Conservation (phyloP, 2,797 vertebrate genomes). For the Hemitrygon akajei region DNA sequence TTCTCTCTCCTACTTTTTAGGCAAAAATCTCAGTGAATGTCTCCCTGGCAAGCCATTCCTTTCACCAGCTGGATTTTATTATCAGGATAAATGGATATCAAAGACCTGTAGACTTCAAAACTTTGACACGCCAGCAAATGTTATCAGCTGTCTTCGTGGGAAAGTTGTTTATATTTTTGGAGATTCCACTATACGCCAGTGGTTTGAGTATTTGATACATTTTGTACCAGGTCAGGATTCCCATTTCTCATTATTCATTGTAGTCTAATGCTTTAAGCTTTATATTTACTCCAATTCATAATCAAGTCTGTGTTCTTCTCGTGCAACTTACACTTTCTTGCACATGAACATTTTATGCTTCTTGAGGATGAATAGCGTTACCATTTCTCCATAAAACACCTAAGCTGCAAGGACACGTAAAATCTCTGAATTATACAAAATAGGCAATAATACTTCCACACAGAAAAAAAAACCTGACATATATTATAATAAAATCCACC, state of each 20-base stretch:
- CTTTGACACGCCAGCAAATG: slow-evolving; percentile 41
- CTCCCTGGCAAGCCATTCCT: not conserved
- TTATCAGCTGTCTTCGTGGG: slow-evolving; percentile 43
- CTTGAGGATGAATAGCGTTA: no score
- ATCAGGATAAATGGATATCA: slow-evolving; percentile 46
- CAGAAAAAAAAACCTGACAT: no score
- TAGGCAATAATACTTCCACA: no score
- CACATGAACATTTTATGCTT: no score
- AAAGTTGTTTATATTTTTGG: slow-evolving; percentile 38
- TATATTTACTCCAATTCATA: not conserved
- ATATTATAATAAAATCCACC: no score
- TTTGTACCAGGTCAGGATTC: slow-evolving; percentile 4
- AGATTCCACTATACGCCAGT: slow-evolving; percentile 40
- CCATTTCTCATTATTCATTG: not conserved
- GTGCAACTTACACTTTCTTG: no score
- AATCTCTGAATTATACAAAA: no score
- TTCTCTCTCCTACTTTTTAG: not conserved
- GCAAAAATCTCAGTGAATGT: not conserved
- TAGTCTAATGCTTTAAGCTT: not conserved
- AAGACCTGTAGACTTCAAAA: slow-evolving; percentile 43
- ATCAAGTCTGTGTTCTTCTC: not conserved
- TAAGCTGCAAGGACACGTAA: no score
- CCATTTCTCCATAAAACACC: no score
- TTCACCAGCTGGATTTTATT: slow-evolving; percentile 51
- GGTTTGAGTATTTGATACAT: slow-evolving; percentile 39